phyloP scores from a whole-genome alignment of 2,113 vertebrate species.

The Chaenocephalus aceratus region DNA sequence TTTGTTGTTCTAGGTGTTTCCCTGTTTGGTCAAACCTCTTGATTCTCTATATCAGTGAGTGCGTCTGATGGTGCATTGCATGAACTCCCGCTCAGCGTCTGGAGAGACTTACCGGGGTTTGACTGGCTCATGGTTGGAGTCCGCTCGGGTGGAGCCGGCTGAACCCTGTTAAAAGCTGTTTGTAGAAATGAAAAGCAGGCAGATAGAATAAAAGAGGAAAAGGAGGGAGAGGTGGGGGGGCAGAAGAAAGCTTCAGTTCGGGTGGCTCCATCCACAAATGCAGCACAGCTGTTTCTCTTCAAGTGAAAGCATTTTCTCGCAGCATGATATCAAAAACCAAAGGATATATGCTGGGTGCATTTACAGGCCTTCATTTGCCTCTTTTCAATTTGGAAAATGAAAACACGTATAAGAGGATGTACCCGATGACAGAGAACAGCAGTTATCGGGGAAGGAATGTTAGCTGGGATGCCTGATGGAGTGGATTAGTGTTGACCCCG shows the following conservation, averaged over 20 bases:
- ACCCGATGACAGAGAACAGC: slow-evolving; percentile 55
- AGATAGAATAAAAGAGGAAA: slow-evolving; percentile 38
- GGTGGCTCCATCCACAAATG: slow-evolving; percentile 56
- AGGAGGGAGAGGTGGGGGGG: background rate
- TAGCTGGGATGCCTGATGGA: slow-evolving; percentile 52
- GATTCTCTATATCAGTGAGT: slow-evolving; percentile 4
- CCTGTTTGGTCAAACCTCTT: slow-evolving; percentile 51
- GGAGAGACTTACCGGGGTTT: slow-evolving; percentile 83
- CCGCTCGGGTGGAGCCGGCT: slow-evolving; percentile 76
- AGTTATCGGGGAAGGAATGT: slow-evolving; percentile 63
- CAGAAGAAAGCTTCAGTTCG: slow-evolving; percentile 35
- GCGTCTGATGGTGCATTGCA: slow-evolving; percentile 21
- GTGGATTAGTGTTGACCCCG: slow-evolving; percentile 62
- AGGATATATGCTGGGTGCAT: slow-evolving; percentile 45
- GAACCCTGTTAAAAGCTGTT: slow-evolving; percentile 84
- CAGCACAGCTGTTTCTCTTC: slow-evolving; percentile 66
- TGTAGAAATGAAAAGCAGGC: slow-evolving; percentile 68
- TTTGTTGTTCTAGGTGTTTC: slow-evolving; percentile 23
- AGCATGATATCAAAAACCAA: slow-evolving; percentile 64
- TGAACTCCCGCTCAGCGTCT: slow-evolving; percentile 15
- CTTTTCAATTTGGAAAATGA: slow-evolving; percentile 68
- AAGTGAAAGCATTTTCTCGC: slow-evolving; percentile 42
- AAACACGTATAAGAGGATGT: slow-evolving; percentile 56
- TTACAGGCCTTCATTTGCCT: slow-evolving; percentile 42
- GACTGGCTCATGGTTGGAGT: slow-evolving; percentile 74